Evolutionary conservation across 2,797 vertebrate species (phyloP), one percentile per base, ranked within the genome.

Genomic region (Poliocrania exsul): DNA sequence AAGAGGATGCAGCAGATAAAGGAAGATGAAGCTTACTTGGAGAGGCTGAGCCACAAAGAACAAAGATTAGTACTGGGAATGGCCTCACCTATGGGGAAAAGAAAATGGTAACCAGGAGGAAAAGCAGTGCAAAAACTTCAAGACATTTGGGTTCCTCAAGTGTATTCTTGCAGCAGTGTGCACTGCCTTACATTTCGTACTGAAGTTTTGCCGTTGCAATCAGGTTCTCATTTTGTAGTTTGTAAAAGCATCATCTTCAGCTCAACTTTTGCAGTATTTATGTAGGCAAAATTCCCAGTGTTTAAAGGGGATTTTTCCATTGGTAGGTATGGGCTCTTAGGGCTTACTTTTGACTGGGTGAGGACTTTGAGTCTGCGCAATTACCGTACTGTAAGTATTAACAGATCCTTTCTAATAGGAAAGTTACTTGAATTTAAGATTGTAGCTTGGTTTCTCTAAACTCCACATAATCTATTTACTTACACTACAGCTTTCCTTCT

Each of bases 341-440:
- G 37, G 40, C 19, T 73, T 92, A 49, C 75, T 72, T 83, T 72
- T 61, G 42, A 90, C 79, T 74, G 79, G 38, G 53, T 78, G 54
- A 96, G 54, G 72, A 92, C 79, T 81, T 91, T 69, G 84, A 92
- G 18, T 62, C 86, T 79, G 81, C 73, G 60, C 90, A 94, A 56
- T 93, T 89, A 88, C 72, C 80, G 64, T 60, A 71, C 66, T 2
- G 0, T 92, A 95, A 95, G 82, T 93, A 95, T 93, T 93, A 94
- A 96, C 9, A 96, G 93, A 96, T 49, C 46, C 78, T 92, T 95
- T 47, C 86, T 94, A 95, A 94, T 40, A 92, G 70, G 66, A 89
- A 95, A 90, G 85, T 58, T 95, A 94, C 93, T 95, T 95, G 81
- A 95, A 90, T 93, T 91, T 86, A 88, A 92, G 88, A 84, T 95